These are phyloP conservation scores for Synanthedon andrenaeformis DNA, from an alignment of 2,888 invertebrate species.

Conservation along the genomic window DNA sequence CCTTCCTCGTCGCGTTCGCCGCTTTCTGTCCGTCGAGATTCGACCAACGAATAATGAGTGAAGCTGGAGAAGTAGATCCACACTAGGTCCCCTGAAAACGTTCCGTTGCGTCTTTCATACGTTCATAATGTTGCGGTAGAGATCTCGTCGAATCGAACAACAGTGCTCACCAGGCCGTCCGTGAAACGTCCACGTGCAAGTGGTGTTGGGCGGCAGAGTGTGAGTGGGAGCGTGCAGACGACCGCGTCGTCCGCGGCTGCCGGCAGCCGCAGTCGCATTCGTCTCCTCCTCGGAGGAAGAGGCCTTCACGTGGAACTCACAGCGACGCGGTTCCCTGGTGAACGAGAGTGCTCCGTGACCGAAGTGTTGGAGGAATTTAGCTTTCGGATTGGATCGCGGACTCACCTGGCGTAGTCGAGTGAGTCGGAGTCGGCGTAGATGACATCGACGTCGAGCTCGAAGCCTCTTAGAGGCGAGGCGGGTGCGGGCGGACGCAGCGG, in stretches of 20 bases:
- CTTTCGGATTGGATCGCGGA: not conserved
- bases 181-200: slow-evolving; percentile 87
- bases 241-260: slow-evolving; percentile 77
- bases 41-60: slow-evolving; percentile 80
- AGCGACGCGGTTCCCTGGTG: slow-evolving; percentile 66
- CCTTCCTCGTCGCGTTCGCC: slow-evolving; percentile 58
- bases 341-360: not conserved
- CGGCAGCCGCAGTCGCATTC: slow-evolving; percentile 44
- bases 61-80: slow-evolving; percentile 92
- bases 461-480: slow-evolving; percentile 79
- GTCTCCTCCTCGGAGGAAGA: slow-evolving; percentile 74
- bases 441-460: slow-evolving; percentile 87
- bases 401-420: slow-evolving; percentile 79
- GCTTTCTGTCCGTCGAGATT: slow-evolving; percentile 59
- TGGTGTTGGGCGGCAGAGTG: slow-evolving; percentile 86
- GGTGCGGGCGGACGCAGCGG: slow-evolving; percentile 74
- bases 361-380: too few relatives aligned
- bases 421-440: slow-evolving; percentile 90
- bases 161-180: slow-evolving; percentile 71
- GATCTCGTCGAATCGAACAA: not conserved
- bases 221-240: slow-evolving; percentile 83
- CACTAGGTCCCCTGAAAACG: slow-evolving; percentile 74
- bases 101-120: not conserved
- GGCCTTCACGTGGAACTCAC: slow-evolving; percentile 83
- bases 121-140: not conserved